Conservation (phyloP, 2,888 invertebrate species). For the Melanostoma scalare region DNA sequence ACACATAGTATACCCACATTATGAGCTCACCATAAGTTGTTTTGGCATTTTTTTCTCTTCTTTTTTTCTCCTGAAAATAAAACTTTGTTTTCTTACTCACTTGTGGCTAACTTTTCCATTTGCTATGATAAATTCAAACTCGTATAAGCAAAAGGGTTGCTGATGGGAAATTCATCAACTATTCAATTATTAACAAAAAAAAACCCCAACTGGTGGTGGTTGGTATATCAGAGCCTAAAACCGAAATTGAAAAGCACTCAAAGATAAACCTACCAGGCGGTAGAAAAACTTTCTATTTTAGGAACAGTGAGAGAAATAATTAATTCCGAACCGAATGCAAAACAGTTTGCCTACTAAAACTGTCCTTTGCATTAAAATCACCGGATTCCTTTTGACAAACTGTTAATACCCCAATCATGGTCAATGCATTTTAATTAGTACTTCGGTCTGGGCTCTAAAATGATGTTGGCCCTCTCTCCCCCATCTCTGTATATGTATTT, state of each 20-base stretch:
- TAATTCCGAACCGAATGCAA: constrained; percentile 61
- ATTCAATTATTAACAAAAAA: constrained; percentile 59
- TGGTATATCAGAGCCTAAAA: not conserved
- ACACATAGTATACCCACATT: no score
- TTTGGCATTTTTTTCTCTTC: no score
- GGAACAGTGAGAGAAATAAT: constrained; percentile 61
- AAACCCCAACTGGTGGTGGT: not conserved
- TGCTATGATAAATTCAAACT: constrained; percentile 27
- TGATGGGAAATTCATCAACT: constrained; percentile 34
- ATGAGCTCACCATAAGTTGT: no score
- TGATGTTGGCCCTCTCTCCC: no score
- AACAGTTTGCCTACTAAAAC: constrained; percentile 67
- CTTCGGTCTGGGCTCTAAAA: constrained; percentile 38
- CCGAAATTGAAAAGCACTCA: constrained; percentile 49
- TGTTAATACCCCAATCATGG: constrained; percentile 64
- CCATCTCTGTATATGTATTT: no score
- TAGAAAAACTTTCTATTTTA: constrained; percentile 48
- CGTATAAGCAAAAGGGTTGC: constrained; percentile 14
- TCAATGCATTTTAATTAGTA: constrained; percentile 68
- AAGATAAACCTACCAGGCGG: not conserved
- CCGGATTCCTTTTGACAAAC: constrained; percentile 50
- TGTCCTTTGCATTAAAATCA: constrained; percentile 48
- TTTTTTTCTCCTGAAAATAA: no score
- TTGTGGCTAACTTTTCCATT: constrained; percentile 28
- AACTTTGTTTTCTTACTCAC: constrained; percentile 6